phyloP scores from a whole-genome alignment of 2,113 vertebrate genomes.

The Chitala chitala region DNA sequence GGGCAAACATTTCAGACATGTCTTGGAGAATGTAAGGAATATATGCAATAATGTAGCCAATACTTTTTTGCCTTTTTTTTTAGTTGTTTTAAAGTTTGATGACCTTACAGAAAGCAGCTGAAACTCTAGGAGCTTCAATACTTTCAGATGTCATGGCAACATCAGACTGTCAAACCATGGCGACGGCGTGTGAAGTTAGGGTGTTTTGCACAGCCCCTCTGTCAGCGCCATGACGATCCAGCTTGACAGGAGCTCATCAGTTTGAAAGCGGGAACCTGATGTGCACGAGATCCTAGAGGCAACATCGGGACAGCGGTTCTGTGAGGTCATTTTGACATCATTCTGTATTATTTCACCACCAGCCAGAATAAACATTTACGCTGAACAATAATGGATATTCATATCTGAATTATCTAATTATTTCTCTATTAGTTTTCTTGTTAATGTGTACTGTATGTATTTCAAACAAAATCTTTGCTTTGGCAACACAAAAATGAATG shows the following conservation, averaged over 20 bases:
- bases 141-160: neutral
- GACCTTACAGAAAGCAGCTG: neutral
- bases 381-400: too few species aligned
- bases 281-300: neutral
- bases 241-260: neutral
- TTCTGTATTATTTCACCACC: too few species aligned
- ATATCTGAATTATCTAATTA: too few species aligned
- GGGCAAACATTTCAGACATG: slow-evolving; percentile 2
- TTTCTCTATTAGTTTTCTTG: too few species aligned
- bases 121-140: neutral
- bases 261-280: slow-evolving; percentile 1
- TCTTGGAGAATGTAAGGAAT: neutral
- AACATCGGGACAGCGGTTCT: neutral
- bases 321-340: too few species aligned
- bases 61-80: neutral
- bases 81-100: neutral
- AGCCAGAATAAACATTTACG: too few species aligned
- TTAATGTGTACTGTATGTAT: too few species aligned
- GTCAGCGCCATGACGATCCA: neutral
- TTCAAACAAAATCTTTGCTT: too few species aligned
- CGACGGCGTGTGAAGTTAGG: neutral
- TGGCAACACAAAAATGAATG: too few species aligned
- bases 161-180: too few species aligned
- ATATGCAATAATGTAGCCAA: neutral
- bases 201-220: too few species aligned